Evolutionary conservation across 2,888 invertebrate genomes (phyloP).

Genomic region (Archaeoteleia sp.): DNA sequence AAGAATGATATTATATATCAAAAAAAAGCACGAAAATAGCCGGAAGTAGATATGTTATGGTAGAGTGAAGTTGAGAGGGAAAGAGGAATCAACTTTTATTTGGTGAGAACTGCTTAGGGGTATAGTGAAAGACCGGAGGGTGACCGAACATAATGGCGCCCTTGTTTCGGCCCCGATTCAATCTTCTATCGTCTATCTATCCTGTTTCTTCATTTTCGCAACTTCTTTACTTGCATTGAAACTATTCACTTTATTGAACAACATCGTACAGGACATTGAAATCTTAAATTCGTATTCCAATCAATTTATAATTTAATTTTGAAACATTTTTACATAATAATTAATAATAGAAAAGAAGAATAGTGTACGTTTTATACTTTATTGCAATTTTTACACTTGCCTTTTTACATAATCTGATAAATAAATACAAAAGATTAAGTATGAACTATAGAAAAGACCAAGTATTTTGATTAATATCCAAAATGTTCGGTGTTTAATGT

Average conservation of each 20-base stretch:
- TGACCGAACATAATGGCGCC: slow-evolving; percentile 68
- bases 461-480: too few relatives aligned
- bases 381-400: too few relatives aligned
- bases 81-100: slow-evolving; percentile 67
- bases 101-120: slow-evolving; percentile 66
- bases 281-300: too few relatives aligned
- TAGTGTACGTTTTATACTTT: too few relatives aligned
- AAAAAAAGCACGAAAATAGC: slow-evolving; percentile 37
- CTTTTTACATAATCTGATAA: too few relatives aligned
- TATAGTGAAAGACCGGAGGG: slow-evolving; percentile 65
- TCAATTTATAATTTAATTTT: too few relatives aligned
- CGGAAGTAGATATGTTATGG: slow-evolving; percentile 42
- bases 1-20: slow-evolving; percentile 26
- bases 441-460: too few relatives aligned
- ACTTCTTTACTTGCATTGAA: slow-evolving; percentile 36
- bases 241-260: slow-evolving; percentile 33
- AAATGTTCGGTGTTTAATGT: too few relatives aligned
- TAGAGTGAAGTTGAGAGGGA: slow-evolving; percentile 50
- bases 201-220: slow-evolving; percentile 55
- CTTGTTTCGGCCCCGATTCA: slow-evolving; percentile 62
- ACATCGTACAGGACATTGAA: slow-evolving; percentile 4
- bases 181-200: slow-evolving; percentile 60
- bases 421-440: too few relatives aligned
- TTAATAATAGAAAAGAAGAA: too few relatives aligned
- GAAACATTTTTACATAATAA: too few relatives aligned